These are phyloP conservation scores for pig (Sus scrofa) DNA, from an alignment of 2,113 vertebrate genomes.

Conservation along the genomic window DNA sequence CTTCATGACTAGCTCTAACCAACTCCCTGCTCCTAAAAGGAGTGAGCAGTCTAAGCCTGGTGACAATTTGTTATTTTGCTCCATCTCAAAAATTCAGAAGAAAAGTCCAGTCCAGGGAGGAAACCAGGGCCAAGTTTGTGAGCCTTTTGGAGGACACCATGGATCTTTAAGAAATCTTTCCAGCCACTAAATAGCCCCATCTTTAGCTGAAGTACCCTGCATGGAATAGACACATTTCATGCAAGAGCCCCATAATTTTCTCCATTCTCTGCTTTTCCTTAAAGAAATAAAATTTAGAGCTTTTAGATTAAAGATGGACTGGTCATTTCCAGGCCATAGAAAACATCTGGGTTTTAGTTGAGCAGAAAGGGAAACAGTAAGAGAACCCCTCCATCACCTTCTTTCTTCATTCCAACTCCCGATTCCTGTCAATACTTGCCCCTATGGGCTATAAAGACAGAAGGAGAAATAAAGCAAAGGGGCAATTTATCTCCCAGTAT, in stretches of 20 bases:
- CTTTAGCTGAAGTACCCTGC: background rate
- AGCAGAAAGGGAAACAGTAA: background rate
- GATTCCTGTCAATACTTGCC: background rate
- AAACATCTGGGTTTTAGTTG: background rate
- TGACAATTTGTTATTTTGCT: conserved; percentile 40
- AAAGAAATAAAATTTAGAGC: background rate
- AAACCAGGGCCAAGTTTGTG: background rate
- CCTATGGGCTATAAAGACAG: background rate
- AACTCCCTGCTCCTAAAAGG: background rate
- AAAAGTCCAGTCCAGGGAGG: background rate
- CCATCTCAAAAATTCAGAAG: background rate
- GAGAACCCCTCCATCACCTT: background rate
- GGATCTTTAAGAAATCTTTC: background rate
- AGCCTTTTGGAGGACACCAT: background rate
- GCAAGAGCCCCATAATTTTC: background rate
- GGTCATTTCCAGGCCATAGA: background rate
- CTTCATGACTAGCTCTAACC: conserved; percentile 1
- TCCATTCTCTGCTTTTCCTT: background rate
- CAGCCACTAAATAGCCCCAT: background rate
- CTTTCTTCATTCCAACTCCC: background rate
- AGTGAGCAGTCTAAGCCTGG: background rate
- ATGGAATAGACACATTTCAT: background rate
- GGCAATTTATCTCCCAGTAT: background rate
- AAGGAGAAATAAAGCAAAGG: background rate
- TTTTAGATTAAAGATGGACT: conserved; percentile 24